Base-by-base conservation (phyloP, 2,797 vertebrate species). In the Numenius phaeopus region DNA sequence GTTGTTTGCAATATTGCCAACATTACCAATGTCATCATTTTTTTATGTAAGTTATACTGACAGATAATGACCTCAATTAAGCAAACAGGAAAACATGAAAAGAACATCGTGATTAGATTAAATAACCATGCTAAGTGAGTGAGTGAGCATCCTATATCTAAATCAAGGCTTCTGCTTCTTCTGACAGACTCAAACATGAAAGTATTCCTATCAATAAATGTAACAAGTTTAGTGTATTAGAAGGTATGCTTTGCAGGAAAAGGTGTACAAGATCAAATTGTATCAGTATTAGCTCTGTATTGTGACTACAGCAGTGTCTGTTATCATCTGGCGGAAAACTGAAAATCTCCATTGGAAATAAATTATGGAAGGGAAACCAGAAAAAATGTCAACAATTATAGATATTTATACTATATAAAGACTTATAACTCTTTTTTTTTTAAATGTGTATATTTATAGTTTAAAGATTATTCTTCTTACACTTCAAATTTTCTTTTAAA, bases 61-160 rank as follows among this genome's bases (percentile, higher is more conserved):
- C 49, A 89, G 82, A 71, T 81, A 92, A 92, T 75, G 57, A 91
- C 77, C 16, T 91, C 70, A 94, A 93, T 91, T 94, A 93, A 95
- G 42, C 29, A 70, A 82, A 47, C 10, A 62, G 70, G 32, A 78
- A 93, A 88, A 87, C 55, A 47, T 80, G 61, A 83, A 72, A 87
- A 89, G 30, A 76, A 75, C 30, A 79, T 72, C 5, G 34, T 69
- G 4, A 83, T 90, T 86, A 79, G 14, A 76, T 94, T 91, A 95
- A 88, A 88, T 92, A 78, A 72, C 19, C 27, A 23, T 20, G 19
- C 30, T 69, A 11, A 78, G 37, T 66, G 58, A 91, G 14, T 34
- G 52, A 87, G 19, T n/a, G 20, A 79, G 18, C 10, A 72, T 79
- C 26, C 19, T 26, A 18, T 17, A 8, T 11, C 50, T 79, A 69